These are phyloP conservation scores for Papilio demoleus DNA, from an alignment of 2,888 invertebrate species.

Conservation along the genomic window DNA sequence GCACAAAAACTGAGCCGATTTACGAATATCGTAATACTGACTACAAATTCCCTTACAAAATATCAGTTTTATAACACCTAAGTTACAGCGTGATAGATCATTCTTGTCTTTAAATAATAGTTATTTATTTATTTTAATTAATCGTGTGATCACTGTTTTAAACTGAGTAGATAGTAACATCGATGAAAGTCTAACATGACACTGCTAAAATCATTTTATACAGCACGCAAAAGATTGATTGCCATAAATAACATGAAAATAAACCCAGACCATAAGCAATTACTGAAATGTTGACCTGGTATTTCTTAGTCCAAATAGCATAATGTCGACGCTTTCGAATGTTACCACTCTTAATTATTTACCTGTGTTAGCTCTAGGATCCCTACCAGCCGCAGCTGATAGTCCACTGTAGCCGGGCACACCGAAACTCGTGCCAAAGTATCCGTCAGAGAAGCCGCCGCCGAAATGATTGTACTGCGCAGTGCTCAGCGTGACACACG, in stretches of 20 bases:
- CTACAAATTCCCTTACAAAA: slow-evolving; percentile 13
- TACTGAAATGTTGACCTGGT: neutral
- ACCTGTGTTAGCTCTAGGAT: slow-evolving; percentile 84
- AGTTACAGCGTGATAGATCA: neutral
- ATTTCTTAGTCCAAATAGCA: neutral
- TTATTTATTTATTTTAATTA: neutral
- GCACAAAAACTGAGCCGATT: slow-evolving; percentile 13
- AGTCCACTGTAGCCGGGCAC: slow-evolving; percentile 71
- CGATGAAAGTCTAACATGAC: too few species aligned
- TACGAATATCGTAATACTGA: slow-evolving; percentile 18
- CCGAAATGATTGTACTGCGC: slow-evolving; percentile 72
- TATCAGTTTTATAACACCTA: neutral
- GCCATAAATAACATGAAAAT: too few species aligned
- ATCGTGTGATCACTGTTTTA: too few species aligned
- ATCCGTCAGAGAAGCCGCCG: slow-evolving; percentile 66
- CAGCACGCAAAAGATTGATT: too few species aligned
- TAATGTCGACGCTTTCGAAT: too few species aligned
- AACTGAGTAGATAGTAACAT: too few species aligned
- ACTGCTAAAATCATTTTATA: too few species aligned
- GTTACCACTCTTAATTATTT: slow-evolving; percentile 40
- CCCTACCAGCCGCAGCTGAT: slow-evolving; percentile 75
- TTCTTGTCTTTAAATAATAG: neutral
- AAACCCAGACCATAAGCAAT: too few species aligned
- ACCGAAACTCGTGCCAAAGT: slow-evolving; percentile 73
- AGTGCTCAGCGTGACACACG: slow-evolving; percentile 70